phyloP scores from a whole-genome alignment of 2,113 vertebrate species.

The Sorex fumeus region DNA sequence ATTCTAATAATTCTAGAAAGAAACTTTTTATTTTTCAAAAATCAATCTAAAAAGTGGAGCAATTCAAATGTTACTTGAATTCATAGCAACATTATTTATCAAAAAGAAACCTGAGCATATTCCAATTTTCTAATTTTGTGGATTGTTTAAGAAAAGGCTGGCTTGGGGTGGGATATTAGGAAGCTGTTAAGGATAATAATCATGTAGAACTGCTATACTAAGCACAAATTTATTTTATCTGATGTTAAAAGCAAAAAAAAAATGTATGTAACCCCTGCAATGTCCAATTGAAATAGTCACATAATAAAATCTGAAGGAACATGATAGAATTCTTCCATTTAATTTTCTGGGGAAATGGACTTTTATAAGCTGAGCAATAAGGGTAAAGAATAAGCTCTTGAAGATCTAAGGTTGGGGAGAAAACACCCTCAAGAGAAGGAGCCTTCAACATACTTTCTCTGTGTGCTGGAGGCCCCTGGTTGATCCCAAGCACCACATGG shows the following conservation, averaged over 20 bases:
- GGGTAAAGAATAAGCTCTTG: not conserved
- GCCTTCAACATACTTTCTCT: not conserved
- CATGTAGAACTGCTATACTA: not conserved
- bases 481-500: not conserved
- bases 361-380: not conserved
- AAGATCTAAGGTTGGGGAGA: not conserved
- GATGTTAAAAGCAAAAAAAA: not conserved
- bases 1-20: not conserved
- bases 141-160: not conserved
- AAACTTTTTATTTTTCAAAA: not conserved
- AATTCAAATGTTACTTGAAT: not conserved
- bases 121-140: no score
- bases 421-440: not conserved
- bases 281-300: not conserved
- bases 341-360: no score
- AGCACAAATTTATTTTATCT: not conserved
- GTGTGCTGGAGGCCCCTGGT: not conserved
- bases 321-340: fast-evolving
- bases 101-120: not conserved
- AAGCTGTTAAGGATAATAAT: not conserved
- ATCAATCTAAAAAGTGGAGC: not conserved
- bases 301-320: conserved; percentile 45
- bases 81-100: not conserved
- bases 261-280: fast-evolving
- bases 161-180: not conserved